Evolutionary conservation across 2,888 invertebrate genomes (phyloP).

Genomic region (Pristionchus maxplancki): DNA sequence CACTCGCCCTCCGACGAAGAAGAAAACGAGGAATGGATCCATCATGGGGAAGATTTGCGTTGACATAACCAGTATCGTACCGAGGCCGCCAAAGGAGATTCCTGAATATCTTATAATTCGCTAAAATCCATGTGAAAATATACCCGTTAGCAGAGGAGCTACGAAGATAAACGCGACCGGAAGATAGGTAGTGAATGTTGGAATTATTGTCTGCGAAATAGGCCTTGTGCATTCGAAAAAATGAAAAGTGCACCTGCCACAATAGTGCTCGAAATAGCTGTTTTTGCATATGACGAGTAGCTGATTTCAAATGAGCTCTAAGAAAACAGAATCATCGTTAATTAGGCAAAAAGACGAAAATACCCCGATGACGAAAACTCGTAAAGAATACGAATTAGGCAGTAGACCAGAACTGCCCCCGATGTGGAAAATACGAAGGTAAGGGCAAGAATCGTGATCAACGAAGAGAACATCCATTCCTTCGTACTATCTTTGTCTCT

Average conservation of each 20-base stretch:
- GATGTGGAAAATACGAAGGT: background rate
- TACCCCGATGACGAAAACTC: background rate
- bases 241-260: background rate
- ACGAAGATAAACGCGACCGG: background rate
- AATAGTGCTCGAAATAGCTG: background rate
- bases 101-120: background rate
- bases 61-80: background rate
- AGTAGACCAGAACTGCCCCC: background rate
- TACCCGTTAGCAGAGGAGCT: background rate
- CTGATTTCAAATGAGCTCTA: background rate
- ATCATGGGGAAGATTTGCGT: background rate
- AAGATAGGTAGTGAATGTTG: background rate
- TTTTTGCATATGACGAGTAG: background rate
- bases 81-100: background rate
- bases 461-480: background rate
- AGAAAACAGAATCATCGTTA: no score
- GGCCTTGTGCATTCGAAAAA: background rate
- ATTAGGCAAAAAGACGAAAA: no score
- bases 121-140: background rate
- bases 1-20: background rate
- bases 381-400: background rate
- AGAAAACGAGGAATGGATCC: background rate
- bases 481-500: background rate
- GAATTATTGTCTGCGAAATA: background rate
- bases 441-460: background rate